Percentiles rank a stretch among this genome's conserved stretches.
Conservation (phyloP, 2,797 vertebrate species). For the Xenops minutus region DNA sequence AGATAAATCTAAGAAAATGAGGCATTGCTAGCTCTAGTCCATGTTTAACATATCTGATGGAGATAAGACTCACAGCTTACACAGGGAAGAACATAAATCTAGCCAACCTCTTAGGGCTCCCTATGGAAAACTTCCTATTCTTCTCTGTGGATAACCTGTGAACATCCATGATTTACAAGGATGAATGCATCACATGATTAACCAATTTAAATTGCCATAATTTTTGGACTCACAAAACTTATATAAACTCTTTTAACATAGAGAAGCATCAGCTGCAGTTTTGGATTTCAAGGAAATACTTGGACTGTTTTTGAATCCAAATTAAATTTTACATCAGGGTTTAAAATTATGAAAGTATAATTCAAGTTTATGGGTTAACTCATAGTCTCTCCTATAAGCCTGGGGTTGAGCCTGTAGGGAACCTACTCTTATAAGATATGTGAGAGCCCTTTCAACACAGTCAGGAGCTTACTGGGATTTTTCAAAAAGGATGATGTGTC, state of each 20-base stretch:
- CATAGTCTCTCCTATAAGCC: neutral
- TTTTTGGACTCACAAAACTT: neutral
- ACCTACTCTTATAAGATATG: fast-evolving
- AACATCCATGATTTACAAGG: neutral
- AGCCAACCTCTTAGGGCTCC: neutral
- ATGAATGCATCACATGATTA: neutral
- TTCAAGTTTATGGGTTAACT: neutral
- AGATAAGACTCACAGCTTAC: neutral
- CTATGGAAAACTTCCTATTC: neutral
- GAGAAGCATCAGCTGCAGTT: neutral
- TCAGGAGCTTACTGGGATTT: neutral
- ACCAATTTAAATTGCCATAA: neutral
- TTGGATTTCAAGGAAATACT: neutral
- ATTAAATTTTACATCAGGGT: neutral
- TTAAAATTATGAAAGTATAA: neutral
- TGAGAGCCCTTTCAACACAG: neutral
- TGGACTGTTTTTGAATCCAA: neutral
- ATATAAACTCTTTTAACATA: neutral
- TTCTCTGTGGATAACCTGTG: neutral
- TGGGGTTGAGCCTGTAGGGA: neutral
- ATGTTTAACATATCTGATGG: neutral
- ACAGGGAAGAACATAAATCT: neutral
- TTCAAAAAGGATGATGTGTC: fast-evolving
- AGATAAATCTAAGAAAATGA: neutral
- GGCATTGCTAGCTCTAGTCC: neutral